Conservation (phyloP, 2,888 invertebrate species). For the Eremobia ochroleuca region DNA sequence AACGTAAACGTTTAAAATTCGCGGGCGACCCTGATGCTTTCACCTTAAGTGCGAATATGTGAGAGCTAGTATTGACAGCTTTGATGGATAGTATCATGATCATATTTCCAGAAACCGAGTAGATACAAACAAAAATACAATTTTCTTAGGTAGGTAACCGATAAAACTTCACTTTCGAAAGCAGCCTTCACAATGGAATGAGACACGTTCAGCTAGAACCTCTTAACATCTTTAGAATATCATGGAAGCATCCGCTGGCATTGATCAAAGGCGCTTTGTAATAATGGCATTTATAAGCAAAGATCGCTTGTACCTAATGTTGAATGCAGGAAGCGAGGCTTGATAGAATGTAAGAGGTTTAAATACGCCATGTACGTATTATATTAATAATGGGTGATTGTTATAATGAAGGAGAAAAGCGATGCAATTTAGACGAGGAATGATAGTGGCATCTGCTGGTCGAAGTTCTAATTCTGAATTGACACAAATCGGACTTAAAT, state of each 20-base stretch:
- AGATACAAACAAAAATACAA: neutral
- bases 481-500: neutral
- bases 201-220: constrained; percentile 21
- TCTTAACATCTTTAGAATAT: constrained; percentile 58
- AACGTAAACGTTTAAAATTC: too few species aligned
- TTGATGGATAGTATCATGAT: neutral
- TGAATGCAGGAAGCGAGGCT: constrained; percentile 24
- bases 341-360: constrained; percentile 49
- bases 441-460: neutral
- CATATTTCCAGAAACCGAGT: too few species aligned
- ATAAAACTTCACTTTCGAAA: constrained; percentile 14
- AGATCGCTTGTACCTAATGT: constrained; percentile 32
- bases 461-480: neutral
- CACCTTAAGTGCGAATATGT: neutral
- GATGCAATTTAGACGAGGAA: neutral
- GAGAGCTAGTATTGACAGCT: neutral
- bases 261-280: constrained; percentile 62
- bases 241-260: constrained; percentile 40
- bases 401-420: neutral
- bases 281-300: constrained; percentile 59
- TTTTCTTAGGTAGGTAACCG: neutral
- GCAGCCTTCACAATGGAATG: constrained; percentile 14
- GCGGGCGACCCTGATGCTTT: too few species aligned
- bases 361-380: constrained; percentile 10
- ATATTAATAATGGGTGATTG: neutral